These are phyloP conservation scores for Acrobasis consociella DNA, from an alignment of 2,888 invertebrate species.

Conservation along the genomic window DNA sequence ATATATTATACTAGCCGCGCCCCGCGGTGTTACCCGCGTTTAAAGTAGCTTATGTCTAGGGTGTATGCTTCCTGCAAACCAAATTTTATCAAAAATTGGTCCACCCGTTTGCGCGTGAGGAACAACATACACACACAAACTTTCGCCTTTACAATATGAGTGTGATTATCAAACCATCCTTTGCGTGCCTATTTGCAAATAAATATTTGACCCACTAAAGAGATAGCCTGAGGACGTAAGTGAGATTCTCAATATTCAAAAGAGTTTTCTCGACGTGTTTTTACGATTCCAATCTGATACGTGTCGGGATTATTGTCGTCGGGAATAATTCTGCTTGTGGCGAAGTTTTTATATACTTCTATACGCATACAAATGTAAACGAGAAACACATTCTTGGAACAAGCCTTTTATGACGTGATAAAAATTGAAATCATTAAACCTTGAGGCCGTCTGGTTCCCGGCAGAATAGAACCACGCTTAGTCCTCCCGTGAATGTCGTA, in stretches of 20 bases:
- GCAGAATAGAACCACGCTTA: no score
- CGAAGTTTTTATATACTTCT: slow-evolving; percentile 17
- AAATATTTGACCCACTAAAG: slow-evolving; percentile 16
- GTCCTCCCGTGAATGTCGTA: no score
- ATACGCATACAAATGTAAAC: slow-evolving; percentile 19
- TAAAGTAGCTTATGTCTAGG: no score
- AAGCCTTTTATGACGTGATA: not conserved
- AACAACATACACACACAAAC: no score
- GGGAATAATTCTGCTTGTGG: slow-evolving; percentile 12
- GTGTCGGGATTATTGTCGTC: slow-evolving; percentile 24
- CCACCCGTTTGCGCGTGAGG: no score
- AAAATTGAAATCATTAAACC: not conserved
- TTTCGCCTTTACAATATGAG: no score
- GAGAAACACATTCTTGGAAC: not conserved
- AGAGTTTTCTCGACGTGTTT: slow-evolving; percentile 14
- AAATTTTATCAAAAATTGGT: no score
- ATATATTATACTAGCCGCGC: no score
- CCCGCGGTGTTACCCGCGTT: no score
- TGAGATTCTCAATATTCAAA: slow-evolving; percentile 21
- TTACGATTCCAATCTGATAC: slow-evolving; percentile 25
- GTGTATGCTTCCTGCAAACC: no score
- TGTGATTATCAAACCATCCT: no score
- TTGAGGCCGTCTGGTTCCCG: not conserved
- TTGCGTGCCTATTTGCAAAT: slow-evolving; percentile 20
- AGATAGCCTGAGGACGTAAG: slow-evolving; percentile 1